Evolutionary conservation across 2,113 vertebrate species (phyloP).

Genomic region (Solea senegalensis): DNA sequence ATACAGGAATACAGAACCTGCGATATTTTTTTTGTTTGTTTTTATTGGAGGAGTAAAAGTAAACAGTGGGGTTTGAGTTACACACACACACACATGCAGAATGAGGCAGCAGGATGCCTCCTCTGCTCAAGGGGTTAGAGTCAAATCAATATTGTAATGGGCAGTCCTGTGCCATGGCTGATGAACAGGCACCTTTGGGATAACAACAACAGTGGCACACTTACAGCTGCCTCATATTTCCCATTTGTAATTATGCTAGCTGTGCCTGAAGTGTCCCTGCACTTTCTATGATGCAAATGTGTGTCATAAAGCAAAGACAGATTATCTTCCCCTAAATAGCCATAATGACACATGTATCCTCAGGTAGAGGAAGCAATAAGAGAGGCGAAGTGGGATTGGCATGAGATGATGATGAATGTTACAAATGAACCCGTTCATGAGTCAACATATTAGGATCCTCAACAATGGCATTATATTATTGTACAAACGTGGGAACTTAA

Average conservation of each 20-base stretch:
- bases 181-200: conserved; percentile 29
- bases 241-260: conserved; percentile 55
- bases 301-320: conserved; percentile 42
- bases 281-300: conserved; percentile 46
- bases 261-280: conserved; percentile 21
- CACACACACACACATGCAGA: neutral
- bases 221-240: conserved; percentile 50
- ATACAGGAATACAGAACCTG: neutral
- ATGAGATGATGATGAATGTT: conserved; percentile 1
- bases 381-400: neutral
- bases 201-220: conserved; percentile 24
- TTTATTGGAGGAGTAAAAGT: neutral
- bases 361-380: neutral
- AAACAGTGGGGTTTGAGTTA: neutral
- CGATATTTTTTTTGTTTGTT: too few relatives aligned
- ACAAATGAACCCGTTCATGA: conserved; percentile 16
- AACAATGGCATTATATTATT: conserved; percentile 9
- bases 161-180: neutral
- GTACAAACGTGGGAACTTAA: neutral
- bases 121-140: conserved; percentile 6
- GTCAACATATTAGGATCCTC: neutral
- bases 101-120: neutral
- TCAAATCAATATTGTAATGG: conserved; percentile 4
- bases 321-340: conserved; percentile 16
- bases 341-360: conserved; percentile 6